Evolutionary conservation across 23 tunicate species (phyloP).

Genomic region (Trididemnum miniatum): DNA sequence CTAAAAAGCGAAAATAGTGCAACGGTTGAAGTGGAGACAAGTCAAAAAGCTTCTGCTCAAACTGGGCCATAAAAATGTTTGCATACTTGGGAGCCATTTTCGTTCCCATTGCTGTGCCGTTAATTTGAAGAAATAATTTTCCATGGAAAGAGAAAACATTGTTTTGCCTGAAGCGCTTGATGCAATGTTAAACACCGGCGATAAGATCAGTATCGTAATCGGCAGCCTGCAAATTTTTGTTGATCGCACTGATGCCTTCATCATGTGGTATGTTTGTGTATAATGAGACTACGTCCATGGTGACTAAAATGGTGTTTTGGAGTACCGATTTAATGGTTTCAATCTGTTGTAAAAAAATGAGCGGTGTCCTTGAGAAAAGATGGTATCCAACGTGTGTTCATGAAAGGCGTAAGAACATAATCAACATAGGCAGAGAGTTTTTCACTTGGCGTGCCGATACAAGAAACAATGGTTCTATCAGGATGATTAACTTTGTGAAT

Average conservation of each 20-base stretch:
- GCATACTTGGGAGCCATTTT: conserved; percentile 29
- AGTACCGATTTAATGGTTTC: conserved; percentile 1
- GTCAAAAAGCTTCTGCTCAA: not conserved
- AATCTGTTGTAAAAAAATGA: not conserved
- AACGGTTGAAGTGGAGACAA: too few relatives aligned
- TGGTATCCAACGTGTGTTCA: too few relatives aligned
- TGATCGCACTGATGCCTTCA: not conserved
- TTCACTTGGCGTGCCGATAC: not conserved
- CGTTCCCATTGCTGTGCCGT: conserved; percentile 33
- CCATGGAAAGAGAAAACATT: conserved; percentile 1
- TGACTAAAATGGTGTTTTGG: not conserved
- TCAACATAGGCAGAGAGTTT: conserved; percentile 2
- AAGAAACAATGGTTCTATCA: not conserved
- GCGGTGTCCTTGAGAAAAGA: not conserved
- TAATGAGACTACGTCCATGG: conserved; percentile 7
- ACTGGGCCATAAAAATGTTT: conserved; percentile 7
- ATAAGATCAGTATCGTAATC: not conserved
- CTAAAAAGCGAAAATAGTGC: too few relatives aligned
- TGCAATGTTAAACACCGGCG: not conserved
- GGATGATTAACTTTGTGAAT: not conserved
- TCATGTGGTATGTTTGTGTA: conserved; percentile 3
- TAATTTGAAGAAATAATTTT: conserved; percentile 1
- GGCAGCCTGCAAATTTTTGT: too few relatives aligned
- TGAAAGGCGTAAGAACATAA: too few relatives aligned
- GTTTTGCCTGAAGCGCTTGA: not conserved